Conservation (phyloP, 1,140 invertebrate genomes). For the Caenorhabditis brenneri region DNA sequence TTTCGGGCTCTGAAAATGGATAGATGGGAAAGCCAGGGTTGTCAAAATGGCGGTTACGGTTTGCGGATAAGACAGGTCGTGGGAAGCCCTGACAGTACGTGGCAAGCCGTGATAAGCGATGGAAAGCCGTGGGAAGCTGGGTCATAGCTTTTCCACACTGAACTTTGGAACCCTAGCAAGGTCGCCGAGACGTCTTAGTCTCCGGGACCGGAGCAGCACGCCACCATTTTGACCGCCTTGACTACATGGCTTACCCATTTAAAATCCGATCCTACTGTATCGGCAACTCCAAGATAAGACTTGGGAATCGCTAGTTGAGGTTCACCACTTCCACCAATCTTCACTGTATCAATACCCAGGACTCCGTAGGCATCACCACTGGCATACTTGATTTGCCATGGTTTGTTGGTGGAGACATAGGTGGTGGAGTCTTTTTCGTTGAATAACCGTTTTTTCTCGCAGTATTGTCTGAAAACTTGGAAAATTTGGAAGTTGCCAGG, state of each 20-base stretch:
- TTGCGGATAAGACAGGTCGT: no score
- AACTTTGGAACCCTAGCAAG: no score
- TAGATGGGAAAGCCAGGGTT: no score
- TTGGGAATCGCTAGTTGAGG: conserved; percentile 51
- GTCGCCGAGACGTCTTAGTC: no score
- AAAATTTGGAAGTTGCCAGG: no score
- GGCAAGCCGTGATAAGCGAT: no score
- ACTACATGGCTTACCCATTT: conserved; percentile 13
- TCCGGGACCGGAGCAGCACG: no score
- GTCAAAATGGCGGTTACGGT: no score
- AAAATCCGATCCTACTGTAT: conserved; percentile 44
- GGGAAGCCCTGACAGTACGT: no score
- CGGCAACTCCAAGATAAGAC: conserved; percentile 47
- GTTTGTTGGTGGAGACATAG: conserved; percentile 41
- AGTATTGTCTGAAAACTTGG: background rate
- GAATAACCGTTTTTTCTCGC: conserved; percentile 17
- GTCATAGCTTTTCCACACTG: no score
- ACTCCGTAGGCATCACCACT: conserved; percentile 50
- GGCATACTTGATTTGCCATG: conserved; percentile 49
- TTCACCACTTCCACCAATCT: conserved; percentile 43
- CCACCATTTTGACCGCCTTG: no score
- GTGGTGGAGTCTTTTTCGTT: conserved; percentile 39
- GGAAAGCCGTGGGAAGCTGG: no score
- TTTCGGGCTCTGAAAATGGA: conserved; percentile 23
- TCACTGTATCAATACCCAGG: conserved; percentile 15